A percentile compares a stretch with the other conserved stretches of the same genome.
phyloP scores from a whole-genome alignment of 2,113 vertebrate genomes.

The Cranoglanis bouderius region DNA sequence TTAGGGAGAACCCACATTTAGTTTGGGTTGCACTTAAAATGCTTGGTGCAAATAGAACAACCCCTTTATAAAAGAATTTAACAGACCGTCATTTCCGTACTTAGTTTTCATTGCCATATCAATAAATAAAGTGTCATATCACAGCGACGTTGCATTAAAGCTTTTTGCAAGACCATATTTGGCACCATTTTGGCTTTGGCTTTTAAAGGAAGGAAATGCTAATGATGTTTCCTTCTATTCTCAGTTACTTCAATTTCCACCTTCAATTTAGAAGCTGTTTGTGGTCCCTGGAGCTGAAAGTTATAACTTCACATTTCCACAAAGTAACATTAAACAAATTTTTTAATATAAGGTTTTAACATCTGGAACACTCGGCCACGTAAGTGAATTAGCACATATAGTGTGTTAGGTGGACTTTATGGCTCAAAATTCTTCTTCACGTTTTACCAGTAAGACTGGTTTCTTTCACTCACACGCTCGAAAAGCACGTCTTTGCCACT shows the following conservation, averaged over 20 bases:
- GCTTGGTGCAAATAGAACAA: too few species aligned
- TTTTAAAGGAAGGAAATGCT: slow-evolving; percentile 40
- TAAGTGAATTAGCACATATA: slow-evolving; percentile 48
- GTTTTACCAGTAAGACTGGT: slow-evolving; percentile 31
- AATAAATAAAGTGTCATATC: slow-evolving; percentile 21
- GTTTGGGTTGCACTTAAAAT: neutral
- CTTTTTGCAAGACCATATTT: slow-evolving; percentile 3
- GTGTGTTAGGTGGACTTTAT: slow-evolving; percentile 34
- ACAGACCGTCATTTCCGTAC: neutral
- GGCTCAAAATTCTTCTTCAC: slow-evolving; percentile 56
- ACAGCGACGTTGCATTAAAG: slow-evolving; percentile 17
- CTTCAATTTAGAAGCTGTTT: slow-evolving; percentile 39
- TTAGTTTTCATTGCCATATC: neutral
- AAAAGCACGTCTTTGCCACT: slow-evolving; percentile 9
- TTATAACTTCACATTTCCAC: slow-evolving; percentile 46
- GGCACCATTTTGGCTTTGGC: slow-evolving; percentile 20
- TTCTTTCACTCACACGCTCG: slow-evolving; percentile 23
- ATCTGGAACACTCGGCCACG: slow-evolving; percentile 44
- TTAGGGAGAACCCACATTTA: neutral
- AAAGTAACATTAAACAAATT: slow-evolving; percentile 42
- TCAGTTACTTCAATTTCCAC: slow-evolving; percentile 45
- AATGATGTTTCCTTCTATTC: slow-evolving; percentile 46
- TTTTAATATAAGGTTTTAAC: slow-evolving; percentile 49
- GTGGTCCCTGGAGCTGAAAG: slow-evolving; percentile 32
- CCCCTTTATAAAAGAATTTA: too few species aligned